These are phyloP conservation scores for Callorhinus ursinus DNA, from an alignment of 2,113 vertebrate species.

Conservation along the genomic window DNA sequence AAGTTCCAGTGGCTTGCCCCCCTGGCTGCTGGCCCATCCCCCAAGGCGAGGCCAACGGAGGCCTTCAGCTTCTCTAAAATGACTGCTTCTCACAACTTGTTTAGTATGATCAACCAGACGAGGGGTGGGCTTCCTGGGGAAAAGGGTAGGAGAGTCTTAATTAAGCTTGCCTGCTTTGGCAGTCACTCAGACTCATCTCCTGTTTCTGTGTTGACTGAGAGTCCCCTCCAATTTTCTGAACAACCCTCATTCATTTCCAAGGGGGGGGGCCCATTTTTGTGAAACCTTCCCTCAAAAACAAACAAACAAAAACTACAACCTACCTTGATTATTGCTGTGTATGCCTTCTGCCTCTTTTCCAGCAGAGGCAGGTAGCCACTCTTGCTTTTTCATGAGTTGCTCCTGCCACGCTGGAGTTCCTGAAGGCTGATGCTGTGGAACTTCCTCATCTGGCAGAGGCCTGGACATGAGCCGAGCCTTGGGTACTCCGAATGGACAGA, in stretches of 20 bases:
- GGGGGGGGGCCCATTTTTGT: background rate
- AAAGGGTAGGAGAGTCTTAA: background rate
- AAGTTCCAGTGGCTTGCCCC: background rate
- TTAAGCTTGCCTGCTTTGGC: slow-evolving; percentile 40
- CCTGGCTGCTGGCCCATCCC: background rate
- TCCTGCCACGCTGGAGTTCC: background rate
- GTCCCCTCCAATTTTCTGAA: slow-evolving; percentile 5
- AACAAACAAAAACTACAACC: background rate
- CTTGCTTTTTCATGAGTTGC: background rate
- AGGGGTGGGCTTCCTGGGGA: slow-evolving; percentile 16
- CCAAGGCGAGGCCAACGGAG: background rate
- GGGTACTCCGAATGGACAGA: background rate
- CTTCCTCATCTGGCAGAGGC: background rate
- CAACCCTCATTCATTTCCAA: background rate
- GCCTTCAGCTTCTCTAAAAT: slow-evolving; percentile 20
- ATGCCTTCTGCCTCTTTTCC: background rate
- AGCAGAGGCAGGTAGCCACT: background rate
- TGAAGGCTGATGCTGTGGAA: background rate
- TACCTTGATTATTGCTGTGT: background rate
- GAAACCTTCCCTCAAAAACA: background rate
- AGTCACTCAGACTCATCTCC: background rate
- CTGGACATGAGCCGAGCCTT: background rate
- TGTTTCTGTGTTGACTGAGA: slow-evolving; percentile 4
- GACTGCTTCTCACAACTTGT: background rate
- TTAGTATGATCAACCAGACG: slow-evolving; percentile 4